These are phyloP conservation scores for Grapholita molesta DNA, from an alignment of 1,140 invertebrate genomes.

Conservation along the genomic window DNA sequence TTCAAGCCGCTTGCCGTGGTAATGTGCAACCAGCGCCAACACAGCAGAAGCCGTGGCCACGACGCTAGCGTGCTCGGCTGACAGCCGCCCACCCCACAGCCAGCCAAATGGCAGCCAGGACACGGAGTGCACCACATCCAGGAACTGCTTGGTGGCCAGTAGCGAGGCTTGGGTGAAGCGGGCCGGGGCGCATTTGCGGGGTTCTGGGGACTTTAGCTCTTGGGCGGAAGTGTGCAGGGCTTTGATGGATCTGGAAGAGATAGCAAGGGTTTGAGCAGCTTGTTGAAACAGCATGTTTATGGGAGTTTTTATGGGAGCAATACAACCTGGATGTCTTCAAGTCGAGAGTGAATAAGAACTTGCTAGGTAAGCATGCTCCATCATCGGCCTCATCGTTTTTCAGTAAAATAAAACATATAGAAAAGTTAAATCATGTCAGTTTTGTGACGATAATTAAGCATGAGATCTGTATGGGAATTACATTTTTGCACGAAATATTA, in stretches of 20 bases:
- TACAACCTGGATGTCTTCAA: too few species aligned
- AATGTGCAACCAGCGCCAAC: slow-evolving; percentile 50
- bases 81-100: slow-evolving; percentile 54
- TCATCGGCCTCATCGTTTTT: too few species aligned
- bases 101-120: slow-evolving; percentile 61
- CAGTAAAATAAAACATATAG: too few species aligned
- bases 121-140: slow-evolving; percentile 56
- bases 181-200: slow-evolving; percentile 51
- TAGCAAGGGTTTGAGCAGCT: too few species aligned
- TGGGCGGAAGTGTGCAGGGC: slow-evolving; percentile 41
- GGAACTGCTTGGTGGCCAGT: slow-evolving; percentile 45
- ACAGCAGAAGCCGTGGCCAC: slow-evolving; percentile 49
- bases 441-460: too few species aligned
- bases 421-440: too few species aligned
- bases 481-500: too few species aligned
- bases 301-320: too few species aligned
- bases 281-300: too few species aligned
- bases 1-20: slow-evolving; percentile 47
- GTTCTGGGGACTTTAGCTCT: slow-evolving; percentile 32
- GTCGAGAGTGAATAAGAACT: too few species aligned
- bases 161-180: slow-evolving; percentile 51
- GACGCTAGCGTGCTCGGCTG: slow-evolving; percentile 33
- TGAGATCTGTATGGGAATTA: too few species aligned
- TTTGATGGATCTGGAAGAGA: slow-evolving; percentile 48
- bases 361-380: too few species aligned